These are phyloP conservation scores for Neomorphus geoffroyi DNA, from an alignment of 2,797 vertebrate genomes.

Conservation along the genomic window DNA sequence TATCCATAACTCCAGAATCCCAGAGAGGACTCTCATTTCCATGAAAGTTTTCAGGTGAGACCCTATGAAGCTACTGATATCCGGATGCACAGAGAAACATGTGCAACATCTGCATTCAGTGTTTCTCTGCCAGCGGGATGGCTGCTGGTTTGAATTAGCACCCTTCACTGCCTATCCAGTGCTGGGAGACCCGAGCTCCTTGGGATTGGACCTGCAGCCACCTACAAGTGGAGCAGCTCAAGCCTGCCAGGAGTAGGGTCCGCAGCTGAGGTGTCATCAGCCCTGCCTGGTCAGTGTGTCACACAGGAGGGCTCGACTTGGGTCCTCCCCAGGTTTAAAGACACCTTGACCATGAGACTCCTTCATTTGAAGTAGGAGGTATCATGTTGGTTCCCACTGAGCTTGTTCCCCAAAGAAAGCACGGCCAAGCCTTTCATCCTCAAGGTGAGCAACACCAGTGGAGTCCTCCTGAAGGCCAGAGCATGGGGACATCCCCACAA, in stretches of 20 bases:
- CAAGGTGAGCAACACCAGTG: neutral
- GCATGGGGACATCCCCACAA: rapidly evolving
- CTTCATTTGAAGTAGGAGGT: neutral
- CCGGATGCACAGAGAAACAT: neutral
- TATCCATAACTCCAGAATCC: rapidly evolving
- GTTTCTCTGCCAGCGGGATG: neutral
- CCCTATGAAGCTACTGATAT: neutral
- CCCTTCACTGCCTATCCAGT: rapidly evolving
- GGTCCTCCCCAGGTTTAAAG: neutral
- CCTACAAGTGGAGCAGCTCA: neutral
- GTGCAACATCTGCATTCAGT: neutral
- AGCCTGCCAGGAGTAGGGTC: neutral
- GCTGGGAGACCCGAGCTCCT: neutral
- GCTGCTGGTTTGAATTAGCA: neutral
- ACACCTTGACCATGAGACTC: neutral
- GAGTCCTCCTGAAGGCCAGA: neutral
- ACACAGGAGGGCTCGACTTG: neutral
- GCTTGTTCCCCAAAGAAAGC: neutral
- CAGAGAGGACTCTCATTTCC: neutral
- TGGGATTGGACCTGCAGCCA: neutral
- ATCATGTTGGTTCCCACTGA: rapidly evolving
- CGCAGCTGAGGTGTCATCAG: neutral
- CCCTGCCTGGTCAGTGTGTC: neutral
- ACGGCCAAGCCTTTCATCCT: neutral
- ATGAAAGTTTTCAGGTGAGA: neutral